A percentile compares a stretch with the other conserved stretches of the same genome.
These are phyloP conservation scores for Chaenocephalus aceratus DNA, from an alignment of 2,113 vertebrate species.

Conservation along the genomic window DNA sequence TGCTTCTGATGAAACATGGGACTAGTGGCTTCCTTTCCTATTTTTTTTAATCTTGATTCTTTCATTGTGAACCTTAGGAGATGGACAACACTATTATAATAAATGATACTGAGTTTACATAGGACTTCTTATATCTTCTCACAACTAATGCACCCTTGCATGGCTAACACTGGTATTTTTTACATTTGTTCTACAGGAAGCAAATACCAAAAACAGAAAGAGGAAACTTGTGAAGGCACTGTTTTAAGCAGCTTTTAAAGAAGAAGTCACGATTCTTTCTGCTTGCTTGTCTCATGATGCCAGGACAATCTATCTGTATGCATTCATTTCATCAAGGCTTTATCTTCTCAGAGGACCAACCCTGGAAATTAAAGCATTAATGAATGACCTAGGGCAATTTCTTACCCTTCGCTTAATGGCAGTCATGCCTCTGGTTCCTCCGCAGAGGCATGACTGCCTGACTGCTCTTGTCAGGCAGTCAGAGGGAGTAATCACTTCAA, in stretches of 20 bases:
- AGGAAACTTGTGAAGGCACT: slow-evolving; percentile 28
- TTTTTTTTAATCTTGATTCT: no score
- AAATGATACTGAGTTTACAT: not conserved
- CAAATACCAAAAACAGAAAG: slow-evolving; percentile 25
- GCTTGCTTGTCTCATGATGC: not conserved
- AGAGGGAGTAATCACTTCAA: not conserved
- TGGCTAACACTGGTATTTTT: not conserved
- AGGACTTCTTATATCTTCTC: not conserved
- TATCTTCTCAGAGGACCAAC: not conserved
- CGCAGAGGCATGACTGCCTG: no score
- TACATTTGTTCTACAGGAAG: slow-evolving; percentile 5
- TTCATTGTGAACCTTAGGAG: not conserved
- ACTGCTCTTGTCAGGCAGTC: slow-evolving; percentile 16
- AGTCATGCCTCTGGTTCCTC: slow-evolving; percentile 34
- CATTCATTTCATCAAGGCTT: not conserved
- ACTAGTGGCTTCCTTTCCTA: not conserved
- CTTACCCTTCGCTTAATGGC: slow-evolving; percentile 16
- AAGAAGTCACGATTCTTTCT: slow-evolving; percentile 8
- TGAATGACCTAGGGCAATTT: not conserved
- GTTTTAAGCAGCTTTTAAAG: slow-evolving; percentile 6
- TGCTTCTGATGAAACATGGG: not conserved
- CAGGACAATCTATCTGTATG: not conserved
- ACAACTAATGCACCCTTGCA: not conserved
- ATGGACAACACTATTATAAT: not conserved
- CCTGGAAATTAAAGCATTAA: not conserved